Evolutionary conservation across 1,140 invertebrate species (phyloP).

Genomic region (Drosophila micromelanica): DNA sequence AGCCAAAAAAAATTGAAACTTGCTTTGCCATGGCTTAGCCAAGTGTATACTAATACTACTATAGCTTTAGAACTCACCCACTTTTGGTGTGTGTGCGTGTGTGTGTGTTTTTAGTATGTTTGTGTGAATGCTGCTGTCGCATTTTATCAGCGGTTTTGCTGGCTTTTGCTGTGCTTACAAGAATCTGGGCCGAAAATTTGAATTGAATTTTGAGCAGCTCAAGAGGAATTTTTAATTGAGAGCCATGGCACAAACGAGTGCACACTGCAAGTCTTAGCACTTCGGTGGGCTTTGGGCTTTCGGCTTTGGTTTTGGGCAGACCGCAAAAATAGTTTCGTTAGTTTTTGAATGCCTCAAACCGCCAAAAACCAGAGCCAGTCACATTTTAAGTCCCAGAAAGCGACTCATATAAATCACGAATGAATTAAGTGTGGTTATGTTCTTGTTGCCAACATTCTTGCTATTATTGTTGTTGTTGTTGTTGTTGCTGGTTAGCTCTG

Average conservation of each 20-base stretch:
- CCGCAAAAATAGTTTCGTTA: slow-evolving; percentile 75
- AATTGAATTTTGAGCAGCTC: slow-evolving; percentile 78
- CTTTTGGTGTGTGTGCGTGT: too few relatives aligned
- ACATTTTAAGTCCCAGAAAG: slow-evolving; percentile 76
- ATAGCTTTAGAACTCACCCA: slow-evolving; percentile 14
- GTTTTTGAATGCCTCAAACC: slow-evolving; percentile 34
- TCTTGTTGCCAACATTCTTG: slow-evolving; percentile 7
- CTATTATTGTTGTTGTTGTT: slow-evolving; percentile 11
- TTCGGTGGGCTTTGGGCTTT: slow-evolving; percentile 17
- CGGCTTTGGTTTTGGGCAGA: slow-evolving; percentile 10
- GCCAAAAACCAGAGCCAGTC: slow-evolving; percentile 55
- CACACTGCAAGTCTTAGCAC: slow-evolving; percentile 57
- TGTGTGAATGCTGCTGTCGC: slow-evolving; percentile 33
- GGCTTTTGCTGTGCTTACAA: slow-evolving; percentile 54
- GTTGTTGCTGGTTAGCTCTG: slow-evolving; percentile 30
- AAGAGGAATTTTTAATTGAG: slow-evolving; percentile 80
- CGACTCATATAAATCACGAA: slow-evolving; percentile 80
- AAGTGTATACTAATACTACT: slow-evolving; percentile 27
- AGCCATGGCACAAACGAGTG: slow-evolving; percentile 46
- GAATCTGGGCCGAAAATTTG: slow-evolving; percentile 57
- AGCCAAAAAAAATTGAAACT: slow-evolving; percentile 66
- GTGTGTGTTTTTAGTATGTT: slow-evolving; percentile 11
- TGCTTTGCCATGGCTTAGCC: slow-evolving; percentile 67
- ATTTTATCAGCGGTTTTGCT: slow-evolving; percentile 75
- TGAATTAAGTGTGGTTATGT: slow-evolving; percentile 76